Conservation (phyloP, 2,888 invertebrate species). For the Chymomyza fuscimana region DNA sequence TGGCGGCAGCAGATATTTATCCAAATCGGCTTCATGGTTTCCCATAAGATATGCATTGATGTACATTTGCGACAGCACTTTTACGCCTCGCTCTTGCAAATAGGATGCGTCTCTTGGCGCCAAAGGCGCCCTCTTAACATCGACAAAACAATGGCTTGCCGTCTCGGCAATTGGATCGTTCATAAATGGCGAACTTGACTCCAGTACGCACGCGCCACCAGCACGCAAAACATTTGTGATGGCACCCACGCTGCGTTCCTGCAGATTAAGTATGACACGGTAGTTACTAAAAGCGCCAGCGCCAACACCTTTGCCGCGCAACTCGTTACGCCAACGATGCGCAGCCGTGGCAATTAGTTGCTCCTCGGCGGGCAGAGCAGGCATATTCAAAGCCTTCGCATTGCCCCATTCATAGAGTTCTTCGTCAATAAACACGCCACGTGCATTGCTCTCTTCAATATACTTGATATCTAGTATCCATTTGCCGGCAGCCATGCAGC, state of each 20-base stretch:
- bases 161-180: conserved; percentile 38
- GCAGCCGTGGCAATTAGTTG: conserved; percentile 83
- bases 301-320: conserved; percentile 29
- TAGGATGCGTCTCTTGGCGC: conserved; percentile 60
- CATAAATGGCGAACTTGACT: conserved; percentile 76
- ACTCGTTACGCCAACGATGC: conserved; percentile 85
- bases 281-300: conserved; percentile 82
- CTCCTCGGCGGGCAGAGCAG: conserved; percentile 80
- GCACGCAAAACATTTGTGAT: conserved; percentile 87
- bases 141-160: conserved; percentile 78
- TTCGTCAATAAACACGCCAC: conserved; percentile 81
- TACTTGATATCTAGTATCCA: conserved; percentile 93
- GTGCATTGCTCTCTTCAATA: conserved; percentile 83
- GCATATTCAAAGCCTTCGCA: conserved; percentile 82
- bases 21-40: conserved; percentile 72
- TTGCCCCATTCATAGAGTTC: conserved; percentile 93
- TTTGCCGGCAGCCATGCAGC: conserved; percentile 91
- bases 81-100: conserved; percentile 62
- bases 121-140: conserved; percentile 72
- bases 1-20: conserved; percentile 51
- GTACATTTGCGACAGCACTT: conserved; percentile 76
- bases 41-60: conserved; percentile 77
- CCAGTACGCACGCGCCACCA: conserved; percentile 87
- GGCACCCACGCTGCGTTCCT: conserved; percentile 81
- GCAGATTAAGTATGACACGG: conserved; percentile 82